phyloP scores from a whole-genome alignment of 2,888 invertebrate species.

The Melikaiella ostensackeni region DNA sequence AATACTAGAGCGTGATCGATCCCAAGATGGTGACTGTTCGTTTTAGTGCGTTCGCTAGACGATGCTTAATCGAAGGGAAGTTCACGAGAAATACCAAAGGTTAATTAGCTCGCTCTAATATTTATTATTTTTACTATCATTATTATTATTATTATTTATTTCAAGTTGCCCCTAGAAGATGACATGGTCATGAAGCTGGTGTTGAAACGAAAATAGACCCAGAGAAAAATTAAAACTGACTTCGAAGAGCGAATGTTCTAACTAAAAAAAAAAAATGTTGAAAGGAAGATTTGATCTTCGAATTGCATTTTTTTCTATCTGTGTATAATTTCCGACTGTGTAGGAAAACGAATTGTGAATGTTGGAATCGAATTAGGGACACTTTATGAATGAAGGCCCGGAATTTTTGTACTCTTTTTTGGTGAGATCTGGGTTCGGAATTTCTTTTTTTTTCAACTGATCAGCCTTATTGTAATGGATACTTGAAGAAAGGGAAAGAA shows the following conservation, averaged over 20 bases:
- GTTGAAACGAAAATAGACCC: constrained; percentile 49
- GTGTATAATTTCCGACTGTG: constrained; percentile 43
- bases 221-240: constrained; percentile 8
- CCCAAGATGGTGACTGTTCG: constrained; percentile 55
- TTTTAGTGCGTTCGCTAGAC: constrained; percentile 57
- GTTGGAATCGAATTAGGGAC: constrained; percentile 67
- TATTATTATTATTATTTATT: constrained; percentile 52
- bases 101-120: constrained; percentile 64
- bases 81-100: constrained; percentile 67
- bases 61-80: constrained; percentile 61
- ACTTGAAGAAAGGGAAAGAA: constrained; percentile 1
- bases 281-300: constrained; percentile 40
- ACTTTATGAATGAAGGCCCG: constrained; percentile 3
- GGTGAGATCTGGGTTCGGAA: constrained; percentile 22
- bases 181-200: constrained; percentile 63
- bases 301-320: constrained; percentile 52
- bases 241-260: background rate
- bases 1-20: constrained; percentile 44
- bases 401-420: constrained; percentile 12
- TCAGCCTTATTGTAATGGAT: constrained; percentile 17
- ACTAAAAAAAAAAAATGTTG: constrained; percentile 27
- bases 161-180: constrained; percentile 60
- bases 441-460: constrained; percentile 24
- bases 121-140: constrained; percentile 65
- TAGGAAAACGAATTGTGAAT: constrained; percentile 58